Percentiles rank a stretch among this genome's conserved stretches.
Evolutionary conservation across 2,797 vertebrate genomes (phyloP).

Genomic region (Girardinus metallicus): DNA sequence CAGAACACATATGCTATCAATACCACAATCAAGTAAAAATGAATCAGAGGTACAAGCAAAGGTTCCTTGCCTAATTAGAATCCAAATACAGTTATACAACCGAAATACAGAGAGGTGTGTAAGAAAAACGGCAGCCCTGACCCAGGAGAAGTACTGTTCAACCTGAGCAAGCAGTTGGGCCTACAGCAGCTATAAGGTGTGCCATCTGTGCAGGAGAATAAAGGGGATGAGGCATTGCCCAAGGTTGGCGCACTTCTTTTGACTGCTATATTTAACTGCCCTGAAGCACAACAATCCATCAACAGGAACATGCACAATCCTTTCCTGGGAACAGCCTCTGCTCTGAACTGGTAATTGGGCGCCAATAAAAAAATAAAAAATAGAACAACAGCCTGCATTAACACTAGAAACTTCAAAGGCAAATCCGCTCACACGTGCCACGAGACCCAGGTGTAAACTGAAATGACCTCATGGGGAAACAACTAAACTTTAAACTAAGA

Average conservation of each 20-base stretch:
- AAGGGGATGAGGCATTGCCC: constrained; percentile 44
- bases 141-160: constrained; percentile 48
- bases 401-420: constrained; percentile 28
- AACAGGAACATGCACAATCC: constrained; percentile 53
- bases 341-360: constrained; percentile 42
- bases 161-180: constrained; percentile 28
- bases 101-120: constrained; percentile 19
- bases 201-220: constrained; percentile 61
- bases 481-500: too few species aligned
- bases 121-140: constrained; percentile 41
- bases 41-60: constrained; percentile 20
- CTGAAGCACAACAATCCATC: constrained; percentile 60
- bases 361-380: not conserved
- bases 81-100: constrained; percentile 26
- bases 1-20: constrained; percentile 2
- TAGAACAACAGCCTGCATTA: constrained; percentile 34
- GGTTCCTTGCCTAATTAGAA: constrained; percentile 26
- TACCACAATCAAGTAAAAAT: constrained; percentile 17
- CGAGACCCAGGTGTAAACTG: not conserved
- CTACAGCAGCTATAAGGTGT: constrained; percentile 19
- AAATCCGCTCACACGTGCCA: constrained; percentile 21
- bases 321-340: constrained; percentile 37
- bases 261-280: constrained; percentile 66
- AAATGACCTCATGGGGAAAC: not conserved
- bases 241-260: constrained; percentile 64